A percentile compares a stretch with the other conserved stretches of the same genome.
Conservation (phyloP, 2,113 vertebrate genomes). For the Crotalus helleri region DNA sequence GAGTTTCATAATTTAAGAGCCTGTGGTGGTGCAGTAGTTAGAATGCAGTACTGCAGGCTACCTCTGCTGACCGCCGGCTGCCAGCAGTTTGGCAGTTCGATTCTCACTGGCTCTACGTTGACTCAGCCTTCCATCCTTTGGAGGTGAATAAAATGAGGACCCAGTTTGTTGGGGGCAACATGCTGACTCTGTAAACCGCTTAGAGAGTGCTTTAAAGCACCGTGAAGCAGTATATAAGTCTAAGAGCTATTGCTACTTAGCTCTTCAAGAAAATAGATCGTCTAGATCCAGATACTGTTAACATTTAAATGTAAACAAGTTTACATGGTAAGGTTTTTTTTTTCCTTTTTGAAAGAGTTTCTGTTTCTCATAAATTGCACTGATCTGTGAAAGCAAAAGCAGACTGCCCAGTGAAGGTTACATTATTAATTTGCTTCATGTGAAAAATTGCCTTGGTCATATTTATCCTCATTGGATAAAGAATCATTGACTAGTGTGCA, state of each 20-base stretch:
- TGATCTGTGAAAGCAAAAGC: not conserved
- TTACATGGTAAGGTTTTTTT: not conserved
- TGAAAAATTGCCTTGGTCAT: not conserved
- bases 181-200: no score
- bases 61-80: no score
- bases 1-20: no score
- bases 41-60: no score
- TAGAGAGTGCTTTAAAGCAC: no score
- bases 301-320: not conserved
- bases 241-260: not conserved
- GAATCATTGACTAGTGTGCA: not conserved
- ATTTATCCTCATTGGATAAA: not conserved
- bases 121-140: no score
- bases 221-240: no score
- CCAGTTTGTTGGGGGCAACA: no score
- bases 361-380: accelerated
- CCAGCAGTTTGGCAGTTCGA: no score
- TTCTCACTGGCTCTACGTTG: no score
- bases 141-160: no score
- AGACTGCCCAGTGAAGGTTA: not conserved
- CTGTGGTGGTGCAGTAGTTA: no score
- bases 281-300: not conserved
- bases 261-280: not conserved
- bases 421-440: not conserved
- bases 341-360: accelerated